Base-by-base conservation (phyloP, 1,140 invertebrate species). In the Hormaphis cornu region DNA sequence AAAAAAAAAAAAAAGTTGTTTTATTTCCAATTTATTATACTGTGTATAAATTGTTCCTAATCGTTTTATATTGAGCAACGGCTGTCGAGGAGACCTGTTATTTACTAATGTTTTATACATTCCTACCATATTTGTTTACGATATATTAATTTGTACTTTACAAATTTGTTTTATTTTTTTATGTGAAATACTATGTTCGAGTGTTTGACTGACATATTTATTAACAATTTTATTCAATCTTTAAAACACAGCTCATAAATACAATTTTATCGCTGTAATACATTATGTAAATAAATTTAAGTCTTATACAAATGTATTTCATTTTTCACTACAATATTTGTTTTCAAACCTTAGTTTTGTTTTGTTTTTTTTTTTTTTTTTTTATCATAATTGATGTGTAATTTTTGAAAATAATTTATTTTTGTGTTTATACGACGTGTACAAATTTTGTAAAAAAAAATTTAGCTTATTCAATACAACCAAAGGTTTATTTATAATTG, bases 11-110 rank as follows among this genome's bases (percentile, higher is more conserved):
- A 56, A n/a, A 7, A 37, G 20, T 37, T 14, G 16, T 33, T 54
- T 52, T 54, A 30, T 53, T 53, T 35, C 16, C 28, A 35, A 54
- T 54, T 14, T 50, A 24, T 33, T 22, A 58, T 58, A 18, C 16
- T 58, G 40, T 58, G 33, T 58, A 58, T 20, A 58, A 42, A 63
- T 63, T 46, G 58, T 63, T 63, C 58, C 54, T 58, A 58, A 58
- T 58, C 33, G 35, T 58, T 58, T 58, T 58, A 37, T 37, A 22
- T 37, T 26, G 20, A 8, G 35, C 53, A 37, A 14, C 18, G 0
- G 6, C 40, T 24, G 10, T 37, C 40, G 35, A 58, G 33, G 40
- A 58, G 24, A 56, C 53, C 22, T 24, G 10, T 58, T 24, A 24
- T 58, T 42, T 58, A 24, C 35, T 58, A 22, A 40, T 58, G n/a